Percentiles rank a stretch among this genome's conserved stretches.
These are phyloP conservation scores for Cololabis saira DNA, from an alignment of 2,113 vertebrate genomes.

Conservation along the genomic window DNA sequence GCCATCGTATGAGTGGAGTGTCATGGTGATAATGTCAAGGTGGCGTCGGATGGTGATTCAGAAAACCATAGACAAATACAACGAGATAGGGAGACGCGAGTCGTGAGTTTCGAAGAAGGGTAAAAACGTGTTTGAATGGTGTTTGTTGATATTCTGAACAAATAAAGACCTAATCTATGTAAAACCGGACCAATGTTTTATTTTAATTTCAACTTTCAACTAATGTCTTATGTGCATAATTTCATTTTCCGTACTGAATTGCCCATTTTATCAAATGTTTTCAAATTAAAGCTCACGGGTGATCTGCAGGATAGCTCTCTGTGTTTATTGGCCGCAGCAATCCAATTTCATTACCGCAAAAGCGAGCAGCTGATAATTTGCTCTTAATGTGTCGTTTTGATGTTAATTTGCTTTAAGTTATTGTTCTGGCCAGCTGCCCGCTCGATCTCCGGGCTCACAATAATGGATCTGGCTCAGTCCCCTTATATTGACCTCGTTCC, in stretches of 20 bases:
- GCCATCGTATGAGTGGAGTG: constrained; percentile 5
- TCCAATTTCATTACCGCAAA: constrained; percentile 65
- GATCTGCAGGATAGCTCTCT: constrained; percentile 46
- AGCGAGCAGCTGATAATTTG: constrained; percentile 70
- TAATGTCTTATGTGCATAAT: constrained; percentile 36
- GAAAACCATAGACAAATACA: not conserved
- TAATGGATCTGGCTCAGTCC: constrained; percentile 49
- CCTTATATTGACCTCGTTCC: constrained; percentile 61
- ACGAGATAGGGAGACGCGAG: not conserved
- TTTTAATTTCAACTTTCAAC: constrained; percentile 39
- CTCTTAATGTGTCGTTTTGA: constrained; percentile 71
- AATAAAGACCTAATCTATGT: constrained; percentile 17
- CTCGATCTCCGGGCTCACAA: constrained; percentile 54
- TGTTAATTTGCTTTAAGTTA: constrained; percentile 75
- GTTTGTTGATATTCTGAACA: not conserved
- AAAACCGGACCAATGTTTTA: constrained; percentile 9
- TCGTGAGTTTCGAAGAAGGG: not conserved
- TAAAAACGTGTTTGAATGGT: constrained; percentile 1
- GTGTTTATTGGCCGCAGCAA: constrained; percentile 58
- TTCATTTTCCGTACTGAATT: constrained; percentile 30
- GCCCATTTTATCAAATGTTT: constrained; percentile 51
- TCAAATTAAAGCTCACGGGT: constrained; percentile 39
- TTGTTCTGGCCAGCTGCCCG: constrained; percentile 67
- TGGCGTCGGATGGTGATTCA: not conserved
- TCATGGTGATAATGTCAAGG: constrained; percentile 1